Evolutionary conservation across 2,113 vertebrate species (phyloP).

Genomic region (Silurus meridionalis): DNA sequence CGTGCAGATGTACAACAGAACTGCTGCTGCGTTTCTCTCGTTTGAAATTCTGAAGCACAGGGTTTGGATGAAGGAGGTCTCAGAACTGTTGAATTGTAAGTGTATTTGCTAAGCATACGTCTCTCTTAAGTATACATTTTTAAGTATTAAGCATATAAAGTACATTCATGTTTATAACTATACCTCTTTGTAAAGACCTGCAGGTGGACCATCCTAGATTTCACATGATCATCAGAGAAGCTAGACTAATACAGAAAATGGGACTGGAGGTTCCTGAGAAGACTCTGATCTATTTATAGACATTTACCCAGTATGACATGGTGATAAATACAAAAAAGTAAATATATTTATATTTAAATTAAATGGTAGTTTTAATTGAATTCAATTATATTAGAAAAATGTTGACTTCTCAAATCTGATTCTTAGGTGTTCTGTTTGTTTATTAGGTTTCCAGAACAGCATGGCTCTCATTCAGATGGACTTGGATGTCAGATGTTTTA

Average conservation of each 20-base stretch:
- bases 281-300: constrained; percentile 51
- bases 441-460: background rate
- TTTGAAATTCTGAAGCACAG: constrained; percentile 76
- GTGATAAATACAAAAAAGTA: too few species aligned
- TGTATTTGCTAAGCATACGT: constrained; percentile 11
- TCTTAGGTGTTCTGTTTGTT: too few species aligned
- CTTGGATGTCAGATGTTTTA: background rate
- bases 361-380: too few species aligned
- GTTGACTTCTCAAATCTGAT: background rate
- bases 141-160: too few species aligned
- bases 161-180: too few species aligned
- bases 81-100: constrained; percentile 71
- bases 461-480: background rate
- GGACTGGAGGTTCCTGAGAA: constrained; percentile 78
- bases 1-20: constrained; percentile 77
- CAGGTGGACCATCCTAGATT: constrained; percentile 74
- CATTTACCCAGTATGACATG: too few species aligned
- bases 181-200: constrained; percentile 66
- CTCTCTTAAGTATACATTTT: background rate
- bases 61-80: constrained; percentile 76
- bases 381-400: background rate
- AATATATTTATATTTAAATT: too few species aligned
- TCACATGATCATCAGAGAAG: constrained; percentile 76
- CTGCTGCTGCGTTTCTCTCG: constrained; percentile 73
- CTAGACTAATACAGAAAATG: constrained; percentile 80